These are phyloP conservation scores for Ictalurus punctatus DNA, from an alignment of 2,113 vertebrate genomes.

Conservation along the genomic window DNA sequence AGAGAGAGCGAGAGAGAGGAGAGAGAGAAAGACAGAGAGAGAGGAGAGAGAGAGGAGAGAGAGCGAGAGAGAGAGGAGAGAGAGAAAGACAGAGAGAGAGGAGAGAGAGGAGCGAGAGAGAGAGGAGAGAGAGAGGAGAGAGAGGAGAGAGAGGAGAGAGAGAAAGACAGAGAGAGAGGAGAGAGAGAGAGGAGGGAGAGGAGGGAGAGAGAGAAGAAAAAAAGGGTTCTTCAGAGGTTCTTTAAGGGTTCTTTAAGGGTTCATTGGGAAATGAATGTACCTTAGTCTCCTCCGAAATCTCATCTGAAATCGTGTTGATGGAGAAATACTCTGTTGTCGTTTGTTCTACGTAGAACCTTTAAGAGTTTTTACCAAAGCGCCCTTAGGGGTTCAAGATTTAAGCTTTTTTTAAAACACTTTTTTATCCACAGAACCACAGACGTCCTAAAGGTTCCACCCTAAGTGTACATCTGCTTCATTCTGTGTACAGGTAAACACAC, in stretches of 20 bases:
- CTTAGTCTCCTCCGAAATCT: neutral
- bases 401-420: neutral
- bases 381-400: neutral
- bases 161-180: neutral
- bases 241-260: neutral
- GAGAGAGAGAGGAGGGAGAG: neutral
- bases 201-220: no score
- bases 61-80: neutral
- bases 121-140: neutral
- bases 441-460: neutral
- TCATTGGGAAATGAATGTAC: neutral
- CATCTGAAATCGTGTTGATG: neutral
- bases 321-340: neutral
- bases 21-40: no score
- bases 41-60: no score
- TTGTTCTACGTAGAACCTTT: neutral
- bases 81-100: neutral
- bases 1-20: no score
- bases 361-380: neutral
- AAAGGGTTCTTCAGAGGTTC: neutral
- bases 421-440: neutral
- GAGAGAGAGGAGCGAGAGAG: neutral
- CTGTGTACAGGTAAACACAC: neutral
- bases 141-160: neutral
- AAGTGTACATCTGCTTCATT: neutral